Evolutionary conservation across 2,113 vertebrate genomes (phyloP).

Genomic region (Triplophysa tibetana): DNA sequence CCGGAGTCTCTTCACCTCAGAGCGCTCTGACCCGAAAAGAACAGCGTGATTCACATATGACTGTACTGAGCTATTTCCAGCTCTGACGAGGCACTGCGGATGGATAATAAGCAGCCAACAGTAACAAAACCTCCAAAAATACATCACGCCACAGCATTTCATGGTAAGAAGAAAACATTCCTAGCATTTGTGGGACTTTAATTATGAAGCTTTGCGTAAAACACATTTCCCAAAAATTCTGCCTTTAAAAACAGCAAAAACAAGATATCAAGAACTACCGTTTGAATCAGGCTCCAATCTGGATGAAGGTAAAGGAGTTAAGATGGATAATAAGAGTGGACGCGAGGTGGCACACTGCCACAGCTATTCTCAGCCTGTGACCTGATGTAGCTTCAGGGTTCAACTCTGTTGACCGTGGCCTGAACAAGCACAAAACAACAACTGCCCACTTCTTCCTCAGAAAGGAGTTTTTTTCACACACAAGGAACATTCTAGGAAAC

Average conservation of each 20-base stretch:
- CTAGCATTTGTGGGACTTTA: constrained; percentile 21
- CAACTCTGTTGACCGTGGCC: constrained; percentile 1
- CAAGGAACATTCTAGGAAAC: too few species aligned
- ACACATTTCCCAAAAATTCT: not conserved
- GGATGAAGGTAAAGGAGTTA: constrained; percentile 1
- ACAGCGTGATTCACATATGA: constrained; percentile 38
- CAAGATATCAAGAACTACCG: not conserved
- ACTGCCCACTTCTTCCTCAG: constrained; percentile 16
- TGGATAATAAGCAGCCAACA: constrained; percentile 20
- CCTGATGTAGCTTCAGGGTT: constrained; percentile 10
- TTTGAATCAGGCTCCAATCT: not conserved
- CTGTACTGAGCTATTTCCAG: constrained; percentile 34
- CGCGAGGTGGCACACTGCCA: constrained; percentile 16
- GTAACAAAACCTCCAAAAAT: constrained; percentile 28
- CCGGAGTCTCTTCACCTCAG: constrained; percentile 1
- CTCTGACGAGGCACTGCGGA: constrained; percentile 20
- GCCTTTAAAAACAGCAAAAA: not conserved
- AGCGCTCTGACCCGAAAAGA: constrained; percentile 7
- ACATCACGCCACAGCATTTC: constrained; percentile 29
- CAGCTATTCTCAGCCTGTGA: constrained; percentile 36
- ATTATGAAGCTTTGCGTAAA: not conserved
- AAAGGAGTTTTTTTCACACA: not conserved
- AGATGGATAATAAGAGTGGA: constrained; percentile 15
- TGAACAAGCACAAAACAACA: constrained; percentile 36
- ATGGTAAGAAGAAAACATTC: constrained; percentile 33